Evolutionary conservation across 2,888 invertebrate genomes (phyloP).

Genomic region (Mylabris sibirica): DNA sequence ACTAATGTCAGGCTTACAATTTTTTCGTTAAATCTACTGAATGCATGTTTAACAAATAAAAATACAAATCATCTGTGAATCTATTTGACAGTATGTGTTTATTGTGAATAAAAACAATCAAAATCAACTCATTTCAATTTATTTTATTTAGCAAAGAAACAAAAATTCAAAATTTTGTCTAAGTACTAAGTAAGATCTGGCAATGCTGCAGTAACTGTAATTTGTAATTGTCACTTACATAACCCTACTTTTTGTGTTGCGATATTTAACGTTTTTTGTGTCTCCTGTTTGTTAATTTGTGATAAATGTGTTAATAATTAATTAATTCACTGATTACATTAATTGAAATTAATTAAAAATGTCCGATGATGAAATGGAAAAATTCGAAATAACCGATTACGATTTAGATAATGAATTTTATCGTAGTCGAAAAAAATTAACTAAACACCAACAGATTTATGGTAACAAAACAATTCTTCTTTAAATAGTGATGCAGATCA

Average conservation of each 20-base stretch:
- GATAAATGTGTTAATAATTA: conserved; percentile 10
- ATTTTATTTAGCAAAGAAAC: too few relatives aligned
- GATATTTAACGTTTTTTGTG: conserved; percentile 16
- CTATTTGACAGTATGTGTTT: too few relatives aligned
- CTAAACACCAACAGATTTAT: conserved; percentile 93
- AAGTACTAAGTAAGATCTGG: neutral
- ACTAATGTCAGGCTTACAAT: too few relatives aligned
- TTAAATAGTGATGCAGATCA: neutral
- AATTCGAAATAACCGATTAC: conserved; percentile 93
- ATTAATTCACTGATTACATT: neutral
- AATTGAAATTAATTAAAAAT: conserved; percentile 58
- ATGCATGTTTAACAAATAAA: too few relatives aligned
- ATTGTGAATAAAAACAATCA: too few relatives aligned
- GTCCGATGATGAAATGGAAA: conserved; percentile 89
- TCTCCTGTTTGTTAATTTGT: neutral
- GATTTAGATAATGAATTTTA: conserved; percentile 93
- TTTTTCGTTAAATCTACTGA: too few relatives aligned
- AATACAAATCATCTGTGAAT: too few relatives aligned
- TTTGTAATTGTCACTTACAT: neutral
- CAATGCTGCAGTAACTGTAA: neutral
- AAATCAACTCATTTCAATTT: too few relatives aligned
- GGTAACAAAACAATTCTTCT: conserved; percentile 66
- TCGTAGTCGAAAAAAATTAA: conserved; percentile 72
- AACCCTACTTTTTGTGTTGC: neutral
- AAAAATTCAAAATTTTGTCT: too few relatives aligned